A percentile compares a stretch with the other conserved stretches of the same genome.
phyloP scores from a whole-genome alignment of 35 echinoderm and acorn worm genomes.

The Heliocidaris erythrogramma region DNA sequence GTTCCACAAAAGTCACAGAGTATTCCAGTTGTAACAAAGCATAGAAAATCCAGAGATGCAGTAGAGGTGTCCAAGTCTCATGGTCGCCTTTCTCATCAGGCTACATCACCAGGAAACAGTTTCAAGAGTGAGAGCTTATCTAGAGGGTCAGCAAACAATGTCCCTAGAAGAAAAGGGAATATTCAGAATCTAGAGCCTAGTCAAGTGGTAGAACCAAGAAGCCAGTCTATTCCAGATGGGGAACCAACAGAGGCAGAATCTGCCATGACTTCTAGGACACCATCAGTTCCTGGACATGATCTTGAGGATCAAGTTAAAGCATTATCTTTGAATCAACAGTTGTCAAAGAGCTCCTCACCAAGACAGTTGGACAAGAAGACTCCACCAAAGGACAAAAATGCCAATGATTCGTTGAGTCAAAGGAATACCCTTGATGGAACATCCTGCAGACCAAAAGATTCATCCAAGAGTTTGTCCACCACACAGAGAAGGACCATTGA shows the following conservation, averaged over 20 bases:
- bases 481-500: slow-evolving; percentile 12
- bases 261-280: neutral
- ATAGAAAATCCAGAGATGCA: neutral
- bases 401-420: neutral
- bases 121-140: neutral
- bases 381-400: neutral
- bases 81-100: neutral
- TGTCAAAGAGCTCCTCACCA: slow-evolving; percentile 7
- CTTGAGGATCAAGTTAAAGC: neutral
- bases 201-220: slow-evolving; percentile 18
- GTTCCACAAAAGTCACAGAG: neutral
- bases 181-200: neutral
- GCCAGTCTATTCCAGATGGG: slow-evolving; percentile 37
- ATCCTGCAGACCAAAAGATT: neutral
- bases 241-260: slow-evolving; percentile 9
- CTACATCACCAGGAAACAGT: neutral
- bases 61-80: neutral
- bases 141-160: neutral
- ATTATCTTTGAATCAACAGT: neutral
- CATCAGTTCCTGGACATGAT: neutral
- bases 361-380: neutral
- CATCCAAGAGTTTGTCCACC: neutral
- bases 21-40: slow-evolving; percentile 12
- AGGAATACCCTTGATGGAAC: neutral
- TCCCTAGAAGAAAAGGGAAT: neutral